phyloP scores from a whole-genome alignment of 2,888 invertebrate genomes.

The Cheilosia vulpina region DNA sequence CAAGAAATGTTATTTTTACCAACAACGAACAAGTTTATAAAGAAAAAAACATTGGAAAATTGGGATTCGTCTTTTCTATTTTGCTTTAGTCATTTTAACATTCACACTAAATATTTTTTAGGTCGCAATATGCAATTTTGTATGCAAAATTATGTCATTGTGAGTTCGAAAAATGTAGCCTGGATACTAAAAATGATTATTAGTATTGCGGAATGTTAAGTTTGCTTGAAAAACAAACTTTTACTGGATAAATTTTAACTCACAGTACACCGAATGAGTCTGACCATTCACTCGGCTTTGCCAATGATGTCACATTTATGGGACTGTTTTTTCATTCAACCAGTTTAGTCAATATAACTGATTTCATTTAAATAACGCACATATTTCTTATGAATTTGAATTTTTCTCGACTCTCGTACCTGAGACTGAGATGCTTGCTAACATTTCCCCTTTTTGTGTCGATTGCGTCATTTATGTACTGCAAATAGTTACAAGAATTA shows the following conservation, averaged over 20 bases:
- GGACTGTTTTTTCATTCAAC: slow-evolving; percentile 18
- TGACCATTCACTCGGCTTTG: slow-evolving; percentile 36
- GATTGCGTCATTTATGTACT: slow-evolving; percentile 59
- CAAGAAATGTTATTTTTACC: too few relatives aligned
- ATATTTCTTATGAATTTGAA: slow-evolving; percentile 29
- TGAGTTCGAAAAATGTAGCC: too few relatives aligned
- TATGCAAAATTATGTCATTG: too few relatives aligned
- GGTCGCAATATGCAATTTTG: too few relatives aligned
- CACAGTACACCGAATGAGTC: slow-evolving; percentile 40
- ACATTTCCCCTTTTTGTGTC: not conserved
- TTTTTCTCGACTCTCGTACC: slow-evolving; percentile 1
- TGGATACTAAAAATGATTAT: too few relatives aligned
- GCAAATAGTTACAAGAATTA: slow-evolving; percentile 34
- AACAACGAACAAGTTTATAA: not conserved
- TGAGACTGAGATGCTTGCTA: slow-evolving; percentile 26
- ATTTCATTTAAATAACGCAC: slow-evolving; percentile 11
- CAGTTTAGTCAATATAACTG: slow-evolving; percentile 26
- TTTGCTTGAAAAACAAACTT: too few relatives aligned
- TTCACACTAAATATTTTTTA: too few relatives aligned
- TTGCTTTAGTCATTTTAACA: too few relatives aligned
- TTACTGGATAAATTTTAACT: slow-evolving; percentile 2
- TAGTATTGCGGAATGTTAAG: too few relatives aligned
- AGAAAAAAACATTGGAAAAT: not conserved
- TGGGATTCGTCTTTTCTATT: too few relatives aligned
- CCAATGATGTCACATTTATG: slow-evolving; percentile 55